phyloP scores from a whole-genome alignment of 2,797 vertebrate genomes.

The Neostethus bicornis region DNA sequence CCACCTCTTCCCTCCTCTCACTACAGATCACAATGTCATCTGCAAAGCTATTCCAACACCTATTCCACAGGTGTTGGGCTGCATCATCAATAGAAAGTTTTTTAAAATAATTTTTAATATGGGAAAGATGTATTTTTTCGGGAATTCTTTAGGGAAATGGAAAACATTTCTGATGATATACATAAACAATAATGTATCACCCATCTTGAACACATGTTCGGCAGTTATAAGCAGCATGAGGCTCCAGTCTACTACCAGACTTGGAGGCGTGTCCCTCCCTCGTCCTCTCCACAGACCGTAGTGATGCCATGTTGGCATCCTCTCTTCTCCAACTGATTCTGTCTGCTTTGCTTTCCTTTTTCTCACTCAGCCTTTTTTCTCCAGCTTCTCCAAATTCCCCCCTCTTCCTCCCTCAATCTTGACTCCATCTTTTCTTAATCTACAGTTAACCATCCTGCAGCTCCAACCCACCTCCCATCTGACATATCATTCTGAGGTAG shows the following conservation, averaged over 20 bases:
- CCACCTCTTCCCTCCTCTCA: too few species aligned
- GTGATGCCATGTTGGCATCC: background rate
- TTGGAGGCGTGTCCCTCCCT: slow-evolving; percentile 55
- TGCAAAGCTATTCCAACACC: too few species aligned
- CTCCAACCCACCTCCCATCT: slow-evolving; percentile 41
- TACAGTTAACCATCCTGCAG: slow-evolving; percentile 30
- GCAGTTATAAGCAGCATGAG: slow-evolving; percentile 68
- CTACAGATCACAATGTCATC: too few species aligned
- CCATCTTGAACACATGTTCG: too few species aligned
- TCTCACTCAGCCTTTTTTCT: slow-evolving; percentile 22
- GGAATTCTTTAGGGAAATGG: too few species aligned
- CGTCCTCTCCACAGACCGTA: slow-evolving; percentile 22
- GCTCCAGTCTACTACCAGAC: slow-evolving; percentile 55
- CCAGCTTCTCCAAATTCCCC: slow-evolving; percentile 31
- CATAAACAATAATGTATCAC: too few species aligned
- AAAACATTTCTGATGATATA: too few species aligned
- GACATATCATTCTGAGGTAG: slow-evolving; percentile 41
- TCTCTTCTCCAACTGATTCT: slow-evolving; percentile 3
- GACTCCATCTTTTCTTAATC: slow-evolving; percentile 49
- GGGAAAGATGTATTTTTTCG: too few species aligned
- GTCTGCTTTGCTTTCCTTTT: slow-evolving; percentile 5
- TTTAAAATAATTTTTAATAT: too few species aligned
- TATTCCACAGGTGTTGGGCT: too few species aligned
- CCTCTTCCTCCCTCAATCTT: slow-evolving; percentile 28
- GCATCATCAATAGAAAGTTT: too few species aligned